A percentile compares a stretch with the other conserved stretches of the same genome.
phyloP scores from a whole-genome alignment of 2,888 invertebrate genomes.

The Drosophila austrosaltans region DNA sequence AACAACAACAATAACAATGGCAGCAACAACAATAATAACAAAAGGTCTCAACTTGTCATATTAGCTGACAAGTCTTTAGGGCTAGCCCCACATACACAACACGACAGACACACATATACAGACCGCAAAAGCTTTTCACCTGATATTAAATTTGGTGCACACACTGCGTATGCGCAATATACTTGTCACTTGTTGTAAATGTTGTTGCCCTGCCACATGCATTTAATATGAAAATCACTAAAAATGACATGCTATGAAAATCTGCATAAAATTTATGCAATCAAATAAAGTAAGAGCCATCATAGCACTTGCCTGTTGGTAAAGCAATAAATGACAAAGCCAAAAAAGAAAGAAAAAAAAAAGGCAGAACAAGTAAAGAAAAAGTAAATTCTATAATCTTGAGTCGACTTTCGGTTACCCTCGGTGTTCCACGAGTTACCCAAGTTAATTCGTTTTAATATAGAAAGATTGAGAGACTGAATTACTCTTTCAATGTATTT shows the following conservation, averaged over 20 bases:
- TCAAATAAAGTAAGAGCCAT: constrained; percentile 66
- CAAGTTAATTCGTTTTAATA: no score
- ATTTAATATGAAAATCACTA: constrained; percentile 73
- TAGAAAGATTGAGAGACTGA: no score
- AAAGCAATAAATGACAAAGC: constrained; percentile 38
- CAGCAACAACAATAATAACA: neutral
- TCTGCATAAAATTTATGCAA: constrained; percentile 77
- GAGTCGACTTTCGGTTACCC: neutral
- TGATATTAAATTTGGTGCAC: constrained; percentile 65
- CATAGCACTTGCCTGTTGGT: constrained; percentile 29
- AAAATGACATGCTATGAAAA: constrained; percentile 71
- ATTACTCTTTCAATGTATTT: no score
- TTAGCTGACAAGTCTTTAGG: constrained; percentile 25
- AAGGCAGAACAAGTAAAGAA: neutral
- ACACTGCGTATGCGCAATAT: constrained; percentile 74
- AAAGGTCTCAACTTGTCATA: constrained; percentile 32
- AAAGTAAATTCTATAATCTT: neutral
- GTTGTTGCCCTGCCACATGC: constrained; percentile 35
- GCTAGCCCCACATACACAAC: neutral
- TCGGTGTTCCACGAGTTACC: neutral
- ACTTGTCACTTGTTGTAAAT: constrained; percentile 66
- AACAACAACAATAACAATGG: neutral
- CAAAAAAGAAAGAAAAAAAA: constrained; percentile 24
- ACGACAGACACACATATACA: neutral
- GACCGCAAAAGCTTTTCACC: constrained; percentile 4